A percentile compares a stretch with the other conserved stretches of the same genome.
These are phyloP conservation scores for Mesembrinibis cayennensis DNA, from an alignment of 2,113 vertebrate genomes.

Conservation along the genomic window DNA sequence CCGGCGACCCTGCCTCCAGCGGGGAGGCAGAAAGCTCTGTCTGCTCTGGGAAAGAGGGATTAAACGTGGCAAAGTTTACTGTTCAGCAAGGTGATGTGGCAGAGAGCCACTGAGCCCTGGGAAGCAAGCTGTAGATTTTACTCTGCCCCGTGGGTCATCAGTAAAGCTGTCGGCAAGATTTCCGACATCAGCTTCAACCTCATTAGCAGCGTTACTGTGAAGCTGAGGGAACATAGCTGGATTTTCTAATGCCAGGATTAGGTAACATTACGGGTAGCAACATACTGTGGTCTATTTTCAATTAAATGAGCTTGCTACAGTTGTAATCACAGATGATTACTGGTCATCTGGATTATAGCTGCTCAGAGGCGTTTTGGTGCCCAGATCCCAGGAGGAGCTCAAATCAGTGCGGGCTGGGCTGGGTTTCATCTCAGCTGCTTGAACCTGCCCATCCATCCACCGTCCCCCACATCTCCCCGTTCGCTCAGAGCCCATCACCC, in stretches of 20 bases:
- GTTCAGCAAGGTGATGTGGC: neutral
- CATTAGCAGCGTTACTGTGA: neutral
- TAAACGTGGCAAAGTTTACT: neutral
- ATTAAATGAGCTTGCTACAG: neutral
- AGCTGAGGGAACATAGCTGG: constrained; percentile 2
- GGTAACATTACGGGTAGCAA: neutral
- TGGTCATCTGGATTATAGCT: constrained; percentile 46
- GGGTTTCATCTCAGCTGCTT: neutral
- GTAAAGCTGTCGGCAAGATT: neutral
- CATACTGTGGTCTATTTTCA: constrained; percentile 28
- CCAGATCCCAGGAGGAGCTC: neutral
- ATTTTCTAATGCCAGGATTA: constrained; percentile 57
- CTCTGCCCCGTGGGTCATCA: neutral
- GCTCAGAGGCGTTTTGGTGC: neutral
- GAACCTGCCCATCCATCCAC: neutral
- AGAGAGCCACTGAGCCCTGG: neutral
- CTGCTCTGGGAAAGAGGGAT: neutral
- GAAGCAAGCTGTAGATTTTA: neutral
- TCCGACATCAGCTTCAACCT: neutral
- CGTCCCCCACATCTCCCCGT: rapidly evolving
- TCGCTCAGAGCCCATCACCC: neutral
- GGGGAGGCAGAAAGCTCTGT: neutral
- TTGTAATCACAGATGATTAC: constrained; percentile 55
- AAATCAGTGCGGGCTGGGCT: neutral
- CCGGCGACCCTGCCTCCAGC: neutral